Evolutionary conservation across 1,140 invertebrate genomes (phyloP).

Genomic region (Steinernema feltiae): DNA sequence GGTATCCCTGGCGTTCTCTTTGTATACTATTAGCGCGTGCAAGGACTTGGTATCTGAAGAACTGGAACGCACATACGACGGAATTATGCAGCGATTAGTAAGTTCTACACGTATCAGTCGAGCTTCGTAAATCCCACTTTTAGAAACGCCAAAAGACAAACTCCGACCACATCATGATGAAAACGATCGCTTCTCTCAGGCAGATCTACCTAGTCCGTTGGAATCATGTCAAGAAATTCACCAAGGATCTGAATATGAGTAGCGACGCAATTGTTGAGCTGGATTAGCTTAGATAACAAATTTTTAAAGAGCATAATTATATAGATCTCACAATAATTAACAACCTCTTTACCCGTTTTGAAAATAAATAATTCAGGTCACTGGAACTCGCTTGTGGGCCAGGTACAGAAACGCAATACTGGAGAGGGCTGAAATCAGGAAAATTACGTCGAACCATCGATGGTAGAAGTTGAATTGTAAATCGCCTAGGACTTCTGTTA

Average conservation of each 20-base stretch:
- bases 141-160: too few species aligned
- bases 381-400: slow-evolving; percentile 68
- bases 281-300: too few species aligned
- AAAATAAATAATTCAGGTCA: not conserved
- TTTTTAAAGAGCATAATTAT: too few species aligned
- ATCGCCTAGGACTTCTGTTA: slow-evolving; percentile 93
- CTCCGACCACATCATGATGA: too few species aligned
- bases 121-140: too few species aligned
- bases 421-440: slow-evolving; percentile 87
- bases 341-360: not conserved
- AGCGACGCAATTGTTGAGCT: too few species aligned
- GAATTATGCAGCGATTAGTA: not conserved
- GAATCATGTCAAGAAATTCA: too few species aligned
- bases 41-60: not conserved
- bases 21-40: not conserved
- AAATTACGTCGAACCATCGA: slow-evolving; percentile 99
- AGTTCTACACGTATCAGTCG: not conserved
- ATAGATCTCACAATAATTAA: not conserved
- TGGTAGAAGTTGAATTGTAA: slow-evolving; percentile 99
- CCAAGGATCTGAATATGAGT: too few species aligned
- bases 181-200: too few species aligned
- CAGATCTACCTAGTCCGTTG: too few species aligned
- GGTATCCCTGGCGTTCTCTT: not conserved
- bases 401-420: slow-evolving; percentile 92
- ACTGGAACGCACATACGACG: not conserved